Conservation (phyloP, 1,140 invertebrate species). For the Pissodes strobi region DNA sequence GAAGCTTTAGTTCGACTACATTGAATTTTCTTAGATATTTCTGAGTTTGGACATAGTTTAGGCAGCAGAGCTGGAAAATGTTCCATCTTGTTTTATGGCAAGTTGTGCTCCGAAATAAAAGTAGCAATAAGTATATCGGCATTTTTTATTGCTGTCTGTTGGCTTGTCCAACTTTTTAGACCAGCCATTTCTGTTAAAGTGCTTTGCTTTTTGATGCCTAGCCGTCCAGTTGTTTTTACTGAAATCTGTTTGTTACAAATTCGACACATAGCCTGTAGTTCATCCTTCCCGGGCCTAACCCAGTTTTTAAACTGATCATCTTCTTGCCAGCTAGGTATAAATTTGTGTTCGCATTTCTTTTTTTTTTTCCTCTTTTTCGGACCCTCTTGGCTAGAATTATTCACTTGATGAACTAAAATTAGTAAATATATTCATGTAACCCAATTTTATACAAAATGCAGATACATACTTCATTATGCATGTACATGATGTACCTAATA, state of each 20-base stretch:
- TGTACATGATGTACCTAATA: no score
- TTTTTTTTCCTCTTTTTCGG: no score
- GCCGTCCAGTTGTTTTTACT: no score
- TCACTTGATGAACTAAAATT: no score
- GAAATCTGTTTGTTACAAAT: neutral
- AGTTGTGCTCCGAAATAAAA: slow-evolving; percentile 39
- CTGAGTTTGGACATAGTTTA: slow-evolving; percentile 28
- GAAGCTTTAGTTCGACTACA: slow-evolving; percentile 27
- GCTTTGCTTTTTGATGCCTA: neutral
- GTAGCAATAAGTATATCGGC: slow-evolving; percentile 15
- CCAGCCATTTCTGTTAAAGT: neutral
- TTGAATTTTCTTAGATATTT: slow-evolving; percentile 18
- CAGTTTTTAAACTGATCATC: no score
- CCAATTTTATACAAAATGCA: no score
- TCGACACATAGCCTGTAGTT: neutral
- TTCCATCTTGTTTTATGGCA: slow-evolving; percentile 27
- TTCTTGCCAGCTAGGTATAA: no score
- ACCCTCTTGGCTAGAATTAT: no score
- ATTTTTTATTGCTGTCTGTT: slow-evolving; percentile 18
- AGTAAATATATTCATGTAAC: no score
- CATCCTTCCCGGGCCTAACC: neutral
- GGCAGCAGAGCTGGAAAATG: slow-evolving; percentile 28
- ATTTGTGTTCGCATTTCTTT: no score
- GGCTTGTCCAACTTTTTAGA: no score
- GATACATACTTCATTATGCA: no score